Percentiles rank a stretch among this genome's conserved stretches.
Evolutionary conservation across 2,888 invertebrate genomes (phyloP).

Genomic region (Ephialtes manifestator): DNA sequence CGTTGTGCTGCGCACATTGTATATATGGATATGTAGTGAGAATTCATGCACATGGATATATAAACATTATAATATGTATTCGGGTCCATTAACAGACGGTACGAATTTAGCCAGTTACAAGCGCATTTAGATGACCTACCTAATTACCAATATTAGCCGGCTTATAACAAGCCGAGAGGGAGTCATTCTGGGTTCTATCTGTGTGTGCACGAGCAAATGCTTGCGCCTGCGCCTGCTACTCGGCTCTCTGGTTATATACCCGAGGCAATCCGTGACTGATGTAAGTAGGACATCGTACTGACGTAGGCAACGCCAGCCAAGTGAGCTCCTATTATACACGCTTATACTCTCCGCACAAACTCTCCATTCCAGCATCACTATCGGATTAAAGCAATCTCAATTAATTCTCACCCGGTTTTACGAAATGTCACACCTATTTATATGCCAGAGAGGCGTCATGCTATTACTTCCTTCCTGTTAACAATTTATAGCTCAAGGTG

Average conservation of each 20-base stretch:
- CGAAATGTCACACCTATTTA: conserved; percentile 58
- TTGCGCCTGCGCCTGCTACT: neutral
- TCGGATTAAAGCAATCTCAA: conserved; percentile 69
- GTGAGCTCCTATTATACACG: conserved; percentile 68
- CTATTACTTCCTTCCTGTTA: conserved; percentile 16
- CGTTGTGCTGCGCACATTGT: conserved; percentile 21
- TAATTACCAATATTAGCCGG: conserved; percentile 75
- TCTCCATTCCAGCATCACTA: conserved; percentile 65
- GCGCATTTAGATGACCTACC: conserved; percentile 72
- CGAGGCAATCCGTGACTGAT: conserved; percentile 80
- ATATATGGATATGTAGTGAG: neutral
- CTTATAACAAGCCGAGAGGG: conserved; percentile 70
- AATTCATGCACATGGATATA: conserved; percentile 8
- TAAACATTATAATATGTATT: conserved; percentile 5
- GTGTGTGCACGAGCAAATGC: neutral
- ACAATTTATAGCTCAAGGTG: neutral
- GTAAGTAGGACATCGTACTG: conserved; percentile 83
- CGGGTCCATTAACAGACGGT: conserved; percentile 50
- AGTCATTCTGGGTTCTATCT: conserved; percentile 44
- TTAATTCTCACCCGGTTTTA: conserved; percentile 56
- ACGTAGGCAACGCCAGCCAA: conserved; percentile 73
- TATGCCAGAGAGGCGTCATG: neutral
- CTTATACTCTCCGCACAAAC: conserved; percentile 25
- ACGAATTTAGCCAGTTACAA: conserved; percentile 64
- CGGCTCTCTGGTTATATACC: conserved; percentile 51